These are phyloP conservation scores for Cricetomys ansorgei DNA, from an alignment of 2,113 vertebrate species.

Conservation along the genomic window DNA sequence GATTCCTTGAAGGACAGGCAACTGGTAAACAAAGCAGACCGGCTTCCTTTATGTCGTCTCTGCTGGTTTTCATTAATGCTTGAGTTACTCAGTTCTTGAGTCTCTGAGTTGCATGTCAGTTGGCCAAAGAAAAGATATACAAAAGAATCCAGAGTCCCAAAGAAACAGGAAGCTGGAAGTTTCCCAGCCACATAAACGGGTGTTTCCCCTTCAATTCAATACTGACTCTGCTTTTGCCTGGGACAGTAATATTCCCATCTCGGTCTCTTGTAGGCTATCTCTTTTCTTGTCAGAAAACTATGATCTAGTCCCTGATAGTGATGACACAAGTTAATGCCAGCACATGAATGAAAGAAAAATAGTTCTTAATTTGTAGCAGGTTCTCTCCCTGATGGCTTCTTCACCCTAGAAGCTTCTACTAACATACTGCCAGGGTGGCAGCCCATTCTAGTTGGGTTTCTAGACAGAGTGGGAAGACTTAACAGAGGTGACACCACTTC, in stretches of 20 bases:
- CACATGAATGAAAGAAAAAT: background rate
- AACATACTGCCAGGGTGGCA: background rate
- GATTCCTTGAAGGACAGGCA: background rate
- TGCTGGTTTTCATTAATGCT: constrained; percentile 20
- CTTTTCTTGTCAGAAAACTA: constrained; percentile 18
- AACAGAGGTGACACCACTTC: background rate
- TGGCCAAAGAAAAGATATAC: background rate
- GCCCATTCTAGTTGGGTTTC: background rate
- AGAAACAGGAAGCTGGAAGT: background rate
- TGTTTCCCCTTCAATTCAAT: background rate
- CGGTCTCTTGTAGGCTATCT: background rate
- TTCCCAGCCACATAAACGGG: background rate
- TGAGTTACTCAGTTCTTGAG: background rate
- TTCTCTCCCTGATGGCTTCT: background rate
- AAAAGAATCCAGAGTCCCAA: background rate
- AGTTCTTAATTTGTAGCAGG: background rate
- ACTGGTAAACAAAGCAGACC: background rate
- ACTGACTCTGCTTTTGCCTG: background rate
- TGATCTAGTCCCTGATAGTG: background rate
- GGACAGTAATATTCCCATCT: background rate
- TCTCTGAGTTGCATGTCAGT: background rate
- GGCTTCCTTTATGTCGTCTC: background rate
- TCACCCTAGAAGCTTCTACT: background rate
- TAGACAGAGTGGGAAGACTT: background rate
- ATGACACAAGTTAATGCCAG: background rate